phyloP scores from a whole-genome alignment of 2,888 invertebrate genomes.

The Actias luna region DNA sequence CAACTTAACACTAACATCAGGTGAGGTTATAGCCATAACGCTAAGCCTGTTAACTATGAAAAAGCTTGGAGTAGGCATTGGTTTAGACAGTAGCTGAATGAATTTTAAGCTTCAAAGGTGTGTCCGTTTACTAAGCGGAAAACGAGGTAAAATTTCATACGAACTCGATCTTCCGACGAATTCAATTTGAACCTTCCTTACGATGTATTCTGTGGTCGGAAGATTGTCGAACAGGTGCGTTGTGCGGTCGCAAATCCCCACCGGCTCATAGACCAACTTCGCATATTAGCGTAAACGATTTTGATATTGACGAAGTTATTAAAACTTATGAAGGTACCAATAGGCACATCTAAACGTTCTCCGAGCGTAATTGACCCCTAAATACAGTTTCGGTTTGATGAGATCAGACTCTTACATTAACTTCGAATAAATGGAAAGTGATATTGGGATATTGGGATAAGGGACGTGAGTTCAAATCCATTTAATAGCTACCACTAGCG shows the following conservation, averaged over 20 bases:
- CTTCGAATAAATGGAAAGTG: background rate
- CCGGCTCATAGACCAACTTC: slow-evolving; percentile 17
- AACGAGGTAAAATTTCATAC: too few relatives aligned
- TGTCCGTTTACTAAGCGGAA: too few relatives aligned
- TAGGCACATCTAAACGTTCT: slow-evolving; percentile 12
- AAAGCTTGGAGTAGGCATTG: too few relatives aligned
- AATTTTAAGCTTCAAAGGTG: too few relatives aligned
- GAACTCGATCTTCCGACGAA: too few relatives aligned
- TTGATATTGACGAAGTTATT: slow-evolving; percentile 16
- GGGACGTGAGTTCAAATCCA: too few relatives aligned
- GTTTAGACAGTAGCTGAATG: too few relatives aligned
- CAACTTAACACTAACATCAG: too few relatives aligned
- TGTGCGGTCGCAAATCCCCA: slow-evolving; percentile 16
- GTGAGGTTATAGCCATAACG: too few relatives aligned
- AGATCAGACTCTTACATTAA: background rate
- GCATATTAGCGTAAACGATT: slow-evolving; percentile 20
- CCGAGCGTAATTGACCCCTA: background rate
- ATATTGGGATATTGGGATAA: background rate
- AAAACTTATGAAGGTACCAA: slow-evolving; percentile 18
- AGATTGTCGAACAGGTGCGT: slow-evolving; percentile 14
- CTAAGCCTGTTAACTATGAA: too few relatives aligned
- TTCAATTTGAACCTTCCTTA: slow-evolving; percentile 7
- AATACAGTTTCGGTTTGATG: background rate
- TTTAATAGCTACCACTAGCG: too few relatives aligned
- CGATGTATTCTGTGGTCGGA: background rate